Evolutionary conservation across 2,113 vertebrate genomes (phyloP), one percentile per base, ranked within the genome.

Genomic region (Recurvirostra avosetta): DNA sequence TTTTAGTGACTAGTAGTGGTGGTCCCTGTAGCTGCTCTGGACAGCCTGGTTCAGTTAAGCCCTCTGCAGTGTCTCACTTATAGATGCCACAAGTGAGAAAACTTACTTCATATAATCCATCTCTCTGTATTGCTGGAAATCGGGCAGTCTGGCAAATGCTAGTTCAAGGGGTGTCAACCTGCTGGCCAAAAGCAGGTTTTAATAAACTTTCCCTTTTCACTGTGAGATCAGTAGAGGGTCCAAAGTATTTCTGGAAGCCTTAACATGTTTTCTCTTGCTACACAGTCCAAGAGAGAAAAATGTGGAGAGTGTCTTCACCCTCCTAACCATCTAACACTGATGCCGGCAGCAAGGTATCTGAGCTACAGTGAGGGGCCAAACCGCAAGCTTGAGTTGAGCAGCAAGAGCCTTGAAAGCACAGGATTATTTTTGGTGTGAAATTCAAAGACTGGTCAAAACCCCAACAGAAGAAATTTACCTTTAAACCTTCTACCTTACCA

Each of bases 1-100:
- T 93, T 66, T 58, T 66, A 88, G 61, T 40, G 81, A 88, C 73
- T 91, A 91, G 84, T 85, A 89, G 75, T 22, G 13, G n/a, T 56
- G 67, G 80, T 82, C 84, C 92, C 87, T 89, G 41, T 93, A 71
- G 62, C 49, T 18, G 61, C 50, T 85, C 76, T 81, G 12, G 17
- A 55, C 67, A 96, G 66, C 62, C 82, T 72, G 6, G 47, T 85
- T 96, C 89, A 88, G 38, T 59, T 82, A 94, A 96, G 68, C 47
- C 45, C 40, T 92, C 82, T 91, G 56, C 76, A 6, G 94, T 91
- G 94, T 75, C 91, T 88, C 91, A 75, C 11, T 80, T 86, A 62
- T 20, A 93, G 77, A 56, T 94, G 67, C 19, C 67, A 72, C 32
- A 17, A 72, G 15, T 76, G 68, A 87, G 71, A 76, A 94, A 94